Base-by-base conservation (phyloP, 2,113 vertebrate genomes). In the Sialia sialis region DNA sequence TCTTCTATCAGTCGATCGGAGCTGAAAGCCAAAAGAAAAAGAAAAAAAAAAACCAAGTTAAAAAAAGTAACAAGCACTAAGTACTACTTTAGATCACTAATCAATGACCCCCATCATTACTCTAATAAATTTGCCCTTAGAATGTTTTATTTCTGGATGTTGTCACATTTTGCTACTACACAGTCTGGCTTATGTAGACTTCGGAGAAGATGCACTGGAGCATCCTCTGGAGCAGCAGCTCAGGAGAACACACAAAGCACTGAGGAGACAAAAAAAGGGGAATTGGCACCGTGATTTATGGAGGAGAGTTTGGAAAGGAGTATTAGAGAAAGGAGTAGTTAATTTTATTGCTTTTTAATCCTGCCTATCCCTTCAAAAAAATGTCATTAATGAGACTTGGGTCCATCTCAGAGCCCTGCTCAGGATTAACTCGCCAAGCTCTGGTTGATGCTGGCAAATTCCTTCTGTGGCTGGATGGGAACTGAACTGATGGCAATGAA, bases 1-100 rank as follows among this genome's bases (percentile, higher is more conserved):
- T 99, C 99, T 97, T 99, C 99, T 98, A 99, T 99, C 96, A 99
- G 98, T 89, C 99, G 98, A 97, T 99, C 99, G 39, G 99, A 99
- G 95, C 99, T 99, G 97, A 75, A 98, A 97, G 89, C 43, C 69
- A 98, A 95, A 94, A 52, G 67, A 51, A 58, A 59, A 73, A 38
- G 74, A 64, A 59, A 32, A 34, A 38, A 26, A 11, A 1, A n/a
- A n/a, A n/a, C n/a, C 0, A 83, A 58, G 69, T 96, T 89, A 89
- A 84, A 83, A 83, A 91, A 75, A 66, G 67, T 17, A 93, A 77
- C 29, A 70, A 83, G 38, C 43, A 66, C 27, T 8, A 78, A 87
- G 46, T 27, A 77, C 32, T 69, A 70, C 48, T 85, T 90, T 26
- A 86, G 36, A 72, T 81, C 41, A 44, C 22, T 70, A 74, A 91